Evolutionary conservation across 2,888 invertebrate genomes (phyloP).

Genomic region (Rhagium mordax): DNA sequence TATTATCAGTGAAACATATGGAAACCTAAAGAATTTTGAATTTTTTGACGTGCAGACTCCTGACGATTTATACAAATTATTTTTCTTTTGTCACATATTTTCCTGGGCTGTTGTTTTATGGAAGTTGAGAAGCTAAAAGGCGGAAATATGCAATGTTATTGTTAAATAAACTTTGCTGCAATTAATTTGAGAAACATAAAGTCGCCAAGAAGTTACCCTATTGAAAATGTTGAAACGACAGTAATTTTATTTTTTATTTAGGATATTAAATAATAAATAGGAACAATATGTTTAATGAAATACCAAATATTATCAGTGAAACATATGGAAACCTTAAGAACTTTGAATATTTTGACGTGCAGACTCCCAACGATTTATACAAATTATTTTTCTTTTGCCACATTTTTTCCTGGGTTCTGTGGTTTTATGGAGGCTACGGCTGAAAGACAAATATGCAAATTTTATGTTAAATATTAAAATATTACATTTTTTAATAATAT

Average conservation of each 20-base stretch:
- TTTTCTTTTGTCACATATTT: constrained; percentile 60
- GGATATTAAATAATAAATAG: neutral
- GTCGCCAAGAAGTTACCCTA: too few species aligned
- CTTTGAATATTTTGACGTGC: constrained; percentile 56
- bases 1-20: constrained; percentile 45
- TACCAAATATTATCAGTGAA: constrained; percentile 48
- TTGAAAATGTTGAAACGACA: neutral
- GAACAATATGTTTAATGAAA: constrained; percentile 52
- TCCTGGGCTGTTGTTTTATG: constrained; percentile 58
- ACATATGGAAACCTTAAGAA: constrained; percentile 44
- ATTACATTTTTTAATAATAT: too few species aligned
- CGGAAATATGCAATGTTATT: neutral
- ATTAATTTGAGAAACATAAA: too few species aligned
- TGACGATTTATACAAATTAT: constrained; percentile 60
- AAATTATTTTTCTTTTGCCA: constrained; percentile 61
- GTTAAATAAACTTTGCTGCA: neutral
- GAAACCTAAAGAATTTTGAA: constrained; percentile 47
- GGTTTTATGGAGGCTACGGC: constrained; percentile 54
- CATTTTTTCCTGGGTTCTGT: constrained; percentile 59
- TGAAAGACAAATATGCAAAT: too few species aligned
- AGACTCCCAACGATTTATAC: constrained; percentile 59
- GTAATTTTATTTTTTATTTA: too few species aligned
- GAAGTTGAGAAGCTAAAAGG: constrained; percentile 44
- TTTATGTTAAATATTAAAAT: too few species aligned
- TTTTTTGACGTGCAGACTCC: constrained; percentile 57